Evolutionary conservation across 2,113 vertebrate species (phyloP).

Genomic region (Dolichallabes microphthalmus): DNA sequence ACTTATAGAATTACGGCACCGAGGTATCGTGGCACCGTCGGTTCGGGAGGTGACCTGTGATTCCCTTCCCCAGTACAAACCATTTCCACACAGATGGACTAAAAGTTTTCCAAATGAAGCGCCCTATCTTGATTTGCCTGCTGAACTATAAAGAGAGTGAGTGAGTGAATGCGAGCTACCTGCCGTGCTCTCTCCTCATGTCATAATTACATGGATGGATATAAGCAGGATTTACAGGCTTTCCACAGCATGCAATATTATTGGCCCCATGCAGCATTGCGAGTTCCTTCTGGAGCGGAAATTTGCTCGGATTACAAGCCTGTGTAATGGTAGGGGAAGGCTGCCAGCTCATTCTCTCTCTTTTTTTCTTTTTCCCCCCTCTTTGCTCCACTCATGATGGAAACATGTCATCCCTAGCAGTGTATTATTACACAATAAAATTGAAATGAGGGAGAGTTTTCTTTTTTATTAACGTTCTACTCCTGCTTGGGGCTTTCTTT

Average conservation of each 20-base stretch:
- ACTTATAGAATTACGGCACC: too few species aligned
- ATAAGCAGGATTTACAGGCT: conserved; percentile 47
- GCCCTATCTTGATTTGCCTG: too few species aligned
- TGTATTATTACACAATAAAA: background rate
- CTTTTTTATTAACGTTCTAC: background rate
- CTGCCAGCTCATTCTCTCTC: conserved; percentile 21
- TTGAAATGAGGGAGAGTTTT: background rate
- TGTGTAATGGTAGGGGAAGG: conserved; percentile 28
- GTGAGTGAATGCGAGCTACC: background rate
- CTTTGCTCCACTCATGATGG: background rate
- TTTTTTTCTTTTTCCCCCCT: background rate
- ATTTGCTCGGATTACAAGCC: conserved; percentile 38
- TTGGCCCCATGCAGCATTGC: conserved; percentile 6
- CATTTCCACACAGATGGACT: background rate
- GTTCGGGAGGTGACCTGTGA: too few species aligned
- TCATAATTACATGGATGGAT: conserved; percentile 43
- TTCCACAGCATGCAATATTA: conserved; percentile 33
- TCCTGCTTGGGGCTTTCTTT: background rate
- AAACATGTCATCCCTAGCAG: conserved; percentile 21
- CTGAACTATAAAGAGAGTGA: background rate
- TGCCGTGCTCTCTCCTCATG: conserved; percentile 20
- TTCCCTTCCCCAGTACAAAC: too few species aligned
- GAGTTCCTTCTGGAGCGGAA: conserved; percentile 20
- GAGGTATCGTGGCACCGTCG: too few species aligned
- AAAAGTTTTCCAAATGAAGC: background rate